These are phyloP conservation scores for Sphaeridia pumilis DNA, from an alignment of 2,888 invertebrate genomes.

Conservation along the genomic window DNA sequence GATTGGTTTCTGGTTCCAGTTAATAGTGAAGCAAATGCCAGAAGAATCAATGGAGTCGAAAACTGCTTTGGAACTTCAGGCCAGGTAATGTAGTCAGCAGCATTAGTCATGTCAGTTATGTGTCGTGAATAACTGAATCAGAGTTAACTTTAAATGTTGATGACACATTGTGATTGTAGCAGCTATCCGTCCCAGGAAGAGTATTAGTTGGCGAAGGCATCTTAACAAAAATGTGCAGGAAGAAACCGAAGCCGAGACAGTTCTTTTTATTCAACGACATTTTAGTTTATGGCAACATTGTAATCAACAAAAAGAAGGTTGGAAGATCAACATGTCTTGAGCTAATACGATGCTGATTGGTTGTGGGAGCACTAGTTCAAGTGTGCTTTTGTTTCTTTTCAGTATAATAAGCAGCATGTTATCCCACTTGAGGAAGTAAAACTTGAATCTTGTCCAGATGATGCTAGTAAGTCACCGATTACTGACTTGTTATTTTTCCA, in stretches of 20 bases:
- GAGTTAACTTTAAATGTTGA: not conserved
- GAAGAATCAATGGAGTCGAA: constrained; percentile 92
- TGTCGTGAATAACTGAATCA: too few species aligned
- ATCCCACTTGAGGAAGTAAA: constrained; percentile 95
- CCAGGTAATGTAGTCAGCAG: too few species aligned
- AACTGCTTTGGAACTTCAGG: constrained; percentile 95
- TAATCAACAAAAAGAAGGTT: constrained; percentile 94
- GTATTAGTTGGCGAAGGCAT: constrained; percentile 98
- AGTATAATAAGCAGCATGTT: constrained; percentile 96
- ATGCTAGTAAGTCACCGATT: constrained; percentile 70
- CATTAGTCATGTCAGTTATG: too few species aligned
- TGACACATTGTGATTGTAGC: constrained; percentile 50
- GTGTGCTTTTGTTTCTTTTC: constrained; percentile 36
- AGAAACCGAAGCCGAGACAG: constrained; percentile 94
- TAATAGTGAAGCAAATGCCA: constrained; percentile 92
- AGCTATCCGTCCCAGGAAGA: constrained; percentile 78
- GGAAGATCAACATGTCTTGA: too few species aligned
- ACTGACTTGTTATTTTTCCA: too few species aligned
- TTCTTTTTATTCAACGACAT: constrained; percentile 99
- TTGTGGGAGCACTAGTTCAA: too few species aligned
- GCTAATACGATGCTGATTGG: too few species aligned
- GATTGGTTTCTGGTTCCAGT: constrained; percentile 58
- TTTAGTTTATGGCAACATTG: constrained; percentile 95
- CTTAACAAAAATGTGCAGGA: constrained; percentile 97
- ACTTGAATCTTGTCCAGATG: constrained; percentile 72